Base-by-base conservation (phyloP, 2,888 invertebrate genomes). In the Trimorus sp. region DNA sequence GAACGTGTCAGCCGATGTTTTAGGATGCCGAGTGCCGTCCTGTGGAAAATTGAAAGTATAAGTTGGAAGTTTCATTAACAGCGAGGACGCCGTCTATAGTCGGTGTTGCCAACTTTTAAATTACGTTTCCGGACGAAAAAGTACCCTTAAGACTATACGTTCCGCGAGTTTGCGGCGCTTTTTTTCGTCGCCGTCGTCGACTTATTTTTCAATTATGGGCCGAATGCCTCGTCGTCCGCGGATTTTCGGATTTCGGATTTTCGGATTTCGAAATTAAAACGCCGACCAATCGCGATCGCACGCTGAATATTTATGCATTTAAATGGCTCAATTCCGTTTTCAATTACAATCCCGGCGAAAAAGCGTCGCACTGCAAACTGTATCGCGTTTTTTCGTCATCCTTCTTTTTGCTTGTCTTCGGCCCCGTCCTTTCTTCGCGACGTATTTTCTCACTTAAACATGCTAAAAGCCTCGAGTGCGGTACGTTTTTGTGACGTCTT, bases 51-150 rank as follows among this genome's bases (percentile, higher is more conserved):
- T 89, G 89, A 90, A 90, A 90, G 88, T 89, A 87, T 85, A 85
- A 87, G 85, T 87, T 85, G 84, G 83, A 88, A 89, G 90, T 90
- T 91, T 91, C 89, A 89, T 90, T 90, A 90, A 89, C 88, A 86
- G 86, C 86, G 78, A 77, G 65, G 85, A 87, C 87, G 85, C 85
- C 87, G 88, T 87, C 77, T 80, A 77, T 82, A 77, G 82, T 71
- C 66, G 73, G 86, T 86, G 85, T 87, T 87, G 89, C 88, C 86
- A 90, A 90, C 89, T 90, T 90, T 90, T 89, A 90, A 90, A 90
- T 90, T 90, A 89, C 90, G 86, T 90, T 90, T 87, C 85, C 88
- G 84, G 88, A 85, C 86, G 86, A 86, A 85, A 89, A 87, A 88
- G 85, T 85, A 79, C 84, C 83, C 82, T 84, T 84, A 84, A 85